phyloP scores from a whole-genome alignment of 1,140 invertebrate species.

The Trichoplusia ni region DNA sequence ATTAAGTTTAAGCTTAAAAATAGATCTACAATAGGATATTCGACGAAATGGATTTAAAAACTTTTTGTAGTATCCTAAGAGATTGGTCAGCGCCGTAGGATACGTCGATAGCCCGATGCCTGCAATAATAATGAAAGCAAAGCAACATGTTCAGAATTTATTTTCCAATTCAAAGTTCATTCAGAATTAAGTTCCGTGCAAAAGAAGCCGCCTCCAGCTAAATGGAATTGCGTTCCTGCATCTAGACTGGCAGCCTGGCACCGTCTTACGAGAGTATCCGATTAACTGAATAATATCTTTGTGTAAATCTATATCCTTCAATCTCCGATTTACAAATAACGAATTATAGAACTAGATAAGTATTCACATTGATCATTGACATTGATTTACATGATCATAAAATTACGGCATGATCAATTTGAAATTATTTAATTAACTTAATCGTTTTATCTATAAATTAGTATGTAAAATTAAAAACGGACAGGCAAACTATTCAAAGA shows the following conservation, averaged over 20 bases:
- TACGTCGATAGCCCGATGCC: conserved; percentile 16
- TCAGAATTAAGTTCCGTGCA: conserved; percentile 53
- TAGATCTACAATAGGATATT: neutral
- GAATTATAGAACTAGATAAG: too few species aligned
- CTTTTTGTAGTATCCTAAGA: conserved; percentile 6
- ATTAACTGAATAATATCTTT: conserved; percentile 28
- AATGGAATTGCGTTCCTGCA: conserved; percentile 56
- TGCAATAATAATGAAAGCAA: conserved; percentile 47
- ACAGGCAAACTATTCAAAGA: too few species aligned
- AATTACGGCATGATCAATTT: too few species aligned
- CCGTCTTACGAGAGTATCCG: conserved; percentile 42
- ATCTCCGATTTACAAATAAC: too few species aligned
- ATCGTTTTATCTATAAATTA: too few species aligned
- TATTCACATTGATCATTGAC: too few species aligned
- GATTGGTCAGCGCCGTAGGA: neutral
- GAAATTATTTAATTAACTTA: too few species aligned
- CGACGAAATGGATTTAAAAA: neutral
- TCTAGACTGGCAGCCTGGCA: conserved; percentile 24
- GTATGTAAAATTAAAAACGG: too few species aligned
- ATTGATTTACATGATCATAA: too few species aligned
- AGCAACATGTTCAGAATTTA: conserved; percentile 48
- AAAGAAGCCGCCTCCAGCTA: conserved; percentile 45
- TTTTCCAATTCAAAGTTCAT: conserved; percentile 56
- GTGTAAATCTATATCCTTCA: neutral
- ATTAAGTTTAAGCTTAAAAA: too few species aligned